Conservation (phyloP, 2,113 vertebrate species). For the Notarius lentiginosus region DNA sequence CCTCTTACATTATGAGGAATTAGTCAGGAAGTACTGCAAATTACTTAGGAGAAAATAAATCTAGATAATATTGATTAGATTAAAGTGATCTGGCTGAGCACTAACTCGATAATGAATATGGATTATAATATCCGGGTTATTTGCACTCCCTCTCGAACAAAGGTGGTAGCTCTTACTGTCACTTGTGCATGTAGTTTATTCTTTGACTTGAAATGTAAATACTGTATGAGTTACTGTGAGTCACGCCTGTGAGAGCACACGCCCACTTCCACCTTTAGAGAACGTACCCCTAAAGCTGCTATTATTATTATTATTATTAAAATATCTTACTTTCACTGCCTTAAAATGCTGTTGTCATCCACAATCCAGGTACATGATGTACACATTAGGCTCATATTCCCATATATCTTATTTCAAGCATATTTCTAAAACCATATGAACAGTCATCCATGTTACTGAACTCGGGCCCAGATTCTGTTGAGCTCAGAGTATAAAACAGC, state of each 20-base stretch:
- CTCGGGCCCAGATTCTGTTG: background rate
- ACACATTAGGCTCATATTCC: background rate
- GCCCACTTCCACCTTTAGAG: slow-evolving; percentile 30
- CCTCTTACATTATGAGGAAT: background rate
- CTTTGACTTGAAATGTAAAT: slow-evolving; percentile 26
- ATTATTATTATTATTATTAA: background rate
- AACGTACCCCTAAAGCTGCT: background rate
- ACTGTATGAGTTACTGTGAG: background rate
- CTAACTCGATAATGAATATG: background rate
- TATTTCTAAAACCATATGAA: background rate
- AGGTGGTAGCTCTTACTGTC: background rate
- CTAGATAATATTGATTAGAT: background rate
- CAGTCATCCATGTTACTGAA: background rate
- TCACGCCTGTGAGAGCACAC: slow-evolving; percentile 36
- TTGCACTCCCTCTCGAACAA: background rate
- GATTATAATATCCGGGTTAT: background rate
- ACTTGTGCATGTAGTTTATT: background rate
- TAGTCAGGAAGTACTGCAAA: background rate
- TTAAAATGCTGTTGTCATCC: background rate
- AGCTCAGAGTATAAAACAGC: background rate
- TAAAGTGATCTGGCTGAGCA: background rate
- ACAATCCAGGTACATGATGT: background rate
- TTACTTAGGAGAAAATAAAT: background rate
- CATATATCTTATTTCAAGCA: background rate
- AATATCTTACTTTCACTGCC: background rate